Conservation (phyloP, 1,140 invertebrate species). For the Brachionus asplanchnoidis region DNA sequence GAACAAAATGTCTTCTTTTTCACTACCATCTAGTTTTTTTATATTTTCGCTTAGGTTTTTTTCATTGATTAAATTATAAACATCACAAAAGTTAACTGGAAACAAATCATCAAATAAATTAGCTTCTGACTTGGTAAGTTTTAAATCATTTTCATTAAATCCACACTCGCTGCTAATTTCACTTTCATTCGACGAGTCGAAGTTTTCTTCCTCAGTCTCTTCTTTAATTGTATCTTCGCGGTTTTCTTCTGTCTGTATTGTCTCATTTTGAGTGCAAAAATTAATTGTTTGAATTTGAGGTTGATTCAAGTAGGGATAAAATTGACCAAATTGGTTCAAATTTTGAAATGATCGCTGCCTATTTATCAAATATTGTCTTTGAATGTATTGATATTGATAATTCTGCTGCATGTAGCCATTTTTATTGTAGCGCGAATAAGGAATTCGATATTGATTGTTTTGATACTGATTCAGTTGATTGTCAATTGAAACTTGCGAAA, state of each 20-base stretch:
- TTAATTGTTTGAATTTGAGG: neutral
- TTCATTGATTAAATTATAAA: neutral
- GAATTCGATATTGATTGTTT: neutral
- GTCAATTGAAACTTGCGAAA: neutral
- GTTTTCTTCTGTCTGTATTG: neutral
- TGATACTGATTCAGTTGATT: neutral
- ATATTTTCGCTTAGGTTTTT: neutral
- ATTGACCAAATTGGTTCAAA: slow-evolving; percentile 4
- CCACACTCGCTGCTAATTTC: neutral
- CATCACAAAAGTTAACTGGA: neutral
- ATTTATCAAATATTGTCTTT: slow-evolving; percentile 15
- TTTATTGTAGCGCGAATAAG: neutral
- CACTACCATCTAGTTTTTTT: neutral
- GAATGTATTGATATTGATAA: neutral
- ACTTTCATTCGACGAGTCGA: neutral
- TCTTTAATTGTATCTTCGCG: neutral
- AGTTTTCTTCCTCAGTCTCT: neutral
- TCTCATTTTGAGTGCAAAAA: neutral
- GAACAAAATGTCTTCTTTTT: neutral
- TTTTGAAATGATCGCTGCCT: slow-evolving; percentile 7
- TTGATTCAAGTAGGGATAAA: neutral
- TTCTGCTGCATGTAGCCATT: neutral
- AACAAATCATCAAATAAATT: neutral
- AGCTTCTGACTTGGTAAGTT: neutral
- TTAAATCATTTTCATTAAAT: neutral